phyloP scores from a whole-genome alignment of 2,113 vertebrate species.

The Pagrus major region DNA sequence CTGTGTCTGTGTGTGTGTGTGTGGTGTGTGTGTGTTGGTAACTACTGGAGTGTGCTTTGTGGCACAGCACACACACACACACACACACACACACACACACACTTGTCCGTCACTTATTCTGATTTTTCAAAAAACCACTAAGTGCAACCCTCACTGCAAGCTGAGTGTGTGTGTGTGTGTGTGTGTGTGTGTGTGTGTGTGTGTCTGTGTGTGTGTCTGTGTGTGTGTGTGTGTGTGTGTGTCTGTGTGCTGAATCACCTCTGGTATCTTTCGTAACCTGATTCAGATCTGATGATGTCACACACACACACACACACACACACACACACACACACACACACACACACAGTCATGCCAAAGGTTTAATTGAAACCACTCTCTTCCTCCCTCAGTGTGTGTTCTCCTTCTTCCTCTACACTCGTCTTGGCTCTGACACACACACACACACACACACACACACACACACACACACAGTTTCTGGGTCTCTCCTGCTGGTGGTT shows the following conservation, averaged over 20 bases:
- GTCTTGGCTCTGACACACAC: neutral
- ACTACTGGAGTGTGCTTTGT: neutral
- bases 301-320: conserved; percentile 9
- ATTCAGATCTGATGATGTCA: conserved; percentile 59
- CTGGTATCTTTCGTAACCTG: conserved; percentile 26
- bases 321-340: neutral
- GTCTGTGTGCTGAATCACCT: conserved; percentile 6
- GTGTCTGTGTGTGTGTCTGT: neutral
- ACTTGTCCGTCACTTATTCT: neutral
- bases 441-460: neutral
- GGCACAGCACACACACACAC: conserved; percentile 12
- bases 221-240: neutral
- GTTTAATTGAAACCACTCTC: conserved; percentile 53
- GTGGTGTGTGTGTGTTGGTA: conserved; percentile 16
- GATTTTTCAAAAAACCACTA: neutral
- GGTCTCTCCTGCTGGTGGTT: neutral
- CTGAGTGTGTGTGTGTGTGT: neutral
- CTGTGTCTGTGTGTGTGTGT: conserved; percentile 23
- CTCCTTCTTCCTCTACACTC: neutral
- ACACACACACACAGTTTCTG: neutral
- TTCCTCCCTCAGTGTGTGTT: conserved; percentile 5
- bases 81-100: conserved; percentile 19
- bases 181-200: neutral
- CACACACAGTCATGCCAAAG: conserved; percentile 28
- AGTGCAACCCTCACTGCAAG: neutral